These are phyloP conservation scores for Psix sp. DNA, from an alignment of 1,140 invertebrate species.

Conservation along the genomic window DNA sequence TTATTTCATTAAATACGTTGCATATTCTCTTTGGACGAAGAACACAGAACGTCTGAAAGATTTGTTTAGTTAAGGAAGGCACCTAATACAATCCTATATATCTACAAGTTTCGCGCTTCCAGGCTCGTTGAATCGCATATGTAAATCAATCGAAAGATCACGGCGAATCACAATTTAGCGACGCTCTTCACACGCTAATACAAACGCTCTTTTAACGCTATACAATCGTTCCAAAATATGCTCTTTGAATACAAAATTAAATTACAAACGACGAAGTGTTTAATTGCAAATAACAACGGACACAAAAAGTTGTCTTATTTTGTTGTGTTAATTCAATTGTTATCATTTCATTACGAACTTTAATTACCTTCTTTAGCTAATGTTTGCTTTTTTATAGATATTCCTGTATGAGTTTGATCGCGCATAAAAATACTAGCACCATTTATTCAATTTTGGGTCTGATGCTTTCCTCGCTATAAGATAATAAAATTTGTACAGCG, in stretches of 20 bases:
- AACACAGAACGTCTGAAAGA: conserved; percentile 57
- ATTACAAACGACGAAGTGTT: no score
- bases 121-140: neutral
- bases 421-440: neutral
- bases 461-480: no score
- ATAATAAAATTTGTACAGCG: neutral
- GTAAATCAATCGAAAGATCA: neutral
- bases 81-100: conserved; percentile 67
- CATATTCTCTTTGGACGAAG: conserved; percentile 44
- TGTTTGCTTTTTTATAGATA: neutral
- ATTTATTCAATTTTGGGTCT: no score
- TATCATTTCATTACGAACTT: no score
- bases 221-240: conserved; percentile 54
- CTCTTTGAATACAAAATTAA: conserved; percentile 46
- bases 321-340: no score
- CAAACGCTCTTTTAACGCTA: conserved; percentile 31
- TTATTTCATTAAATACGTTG: conserved; percentile 14
- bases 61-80: conserved; percentile 67
- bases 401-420: neutral
- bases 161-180: no score
- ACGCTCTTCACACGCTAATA: no score
- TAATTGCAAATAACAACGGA: no score
- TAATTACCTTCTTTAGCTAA: neutral
- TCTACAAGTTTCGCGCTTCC: conserved; percentile 60
- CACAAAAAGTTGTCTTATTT: no score